Percentiles rank a stretch among this genome's conserved stretches.
Conservation (phyloP, 2,113 vertebrate species). For the Aplodontia rufa region DNA sequence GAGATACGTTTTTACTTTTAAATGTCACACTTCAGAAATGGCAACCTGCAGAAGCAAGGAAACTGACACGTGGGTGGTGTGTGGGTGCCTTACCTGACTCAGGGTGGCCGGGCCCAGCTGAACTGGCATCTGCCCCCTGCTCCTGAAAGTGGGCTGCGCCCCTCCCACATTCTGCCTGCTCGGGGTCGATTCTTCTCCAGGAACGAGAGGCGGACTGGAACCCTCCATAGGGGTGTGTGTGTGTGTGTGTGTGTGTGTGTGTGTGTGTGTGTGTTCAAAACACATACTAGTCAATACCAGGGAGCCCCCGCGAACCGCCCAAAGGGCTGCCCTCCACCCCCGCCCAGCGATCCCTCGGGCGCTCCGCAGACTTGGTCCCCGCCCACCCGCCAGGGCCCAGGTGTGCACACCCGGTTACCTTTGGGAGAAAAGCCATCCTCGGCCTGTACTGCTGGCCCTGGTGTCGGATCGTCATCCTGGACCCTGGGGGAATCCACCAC, state of each 20-base stretch:
- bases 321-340: neutral
- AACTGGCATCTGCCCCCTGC: neutral
- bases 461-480: slow-evolving; percentile 90
- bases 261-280: too few relatives aligned
- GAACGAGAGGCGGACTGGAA: neutral
- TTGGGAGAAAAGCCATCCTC: slow-evolving; percentile 93
- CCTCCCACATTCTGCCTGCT: neutral
- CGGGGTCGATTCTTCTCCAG: neutral
- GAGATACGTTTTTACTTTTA: neutral
- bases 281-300: neutral
- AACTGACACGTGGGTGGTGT: neutral
- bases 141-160: neutral
- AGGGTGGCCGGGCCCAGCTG: too few relatives aligned
- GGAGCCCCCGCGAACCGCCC: neutral
- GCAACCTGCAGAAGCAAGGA: neutral
- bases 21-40: neutral
- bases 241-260: too few relatives aligned
- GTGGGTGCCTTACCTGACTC: neutral
- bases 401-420: slow-evolving; percentile 83
- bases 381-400: neutral
- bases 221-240: too few relatives aligned
- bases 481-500: too few relatives aligned
- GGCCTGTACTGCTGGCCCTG: slow-evolving; percentile 92
- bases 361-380: neutral
- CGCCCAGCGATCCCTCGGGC: neutral